phyloP scores from a whole-genome alignment of 2,113 vertebrate genomes.

The Podarcis cretensis region DNA sequence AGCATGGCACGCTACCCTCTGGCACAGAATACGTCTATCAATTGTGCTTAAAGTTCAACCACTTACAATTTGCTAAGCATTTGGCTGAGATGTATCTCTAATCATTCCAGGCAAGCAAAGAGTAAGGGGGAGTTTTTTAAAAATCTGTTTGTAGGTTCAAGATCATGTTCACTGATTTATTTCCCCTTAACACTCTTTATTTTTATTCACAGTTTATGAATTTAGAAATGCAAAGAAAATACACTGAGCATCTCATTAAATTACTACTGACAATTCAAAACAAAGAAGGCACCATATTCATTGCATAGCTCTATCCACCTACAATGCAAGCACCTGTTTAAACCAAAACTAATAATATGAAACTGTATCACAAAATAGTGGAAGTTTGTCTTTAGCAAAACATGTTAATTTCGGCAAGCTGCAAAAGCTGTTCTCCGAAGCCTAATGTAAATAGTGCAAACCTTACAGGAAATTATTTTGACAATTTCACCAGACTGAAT shows the following conservation, averaged over 20 bases:
- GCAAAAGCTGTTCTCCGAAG: not conserved
- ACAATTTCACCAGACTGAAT: not conserved
- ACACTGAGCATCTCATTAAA: not conserved
- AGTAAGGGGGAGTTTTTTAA: too few relatives aligned
- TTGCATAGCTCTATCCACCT: not conserved
- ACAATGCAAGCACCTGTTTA: not conserved
- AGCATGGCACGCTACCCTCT: not conserved
- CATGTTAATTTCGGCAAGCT: not conserved
- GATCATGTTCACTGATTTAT: not conserved
- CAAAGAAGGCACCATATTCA: not conserved
- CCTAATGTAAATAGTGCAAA: not conserved
- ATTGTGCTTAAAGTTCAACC: conserved; percentile 5
- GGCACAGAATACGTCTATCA: not conserved
- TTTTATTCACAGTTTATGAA: not conserved
- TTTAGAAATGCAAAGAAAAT: not conserved
- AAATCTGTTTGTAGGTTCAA: not conserved
- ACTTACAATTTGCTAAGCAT: not conserved
- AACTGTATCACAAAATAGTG: not conserved
- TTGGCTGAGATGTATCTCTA: not conserved
- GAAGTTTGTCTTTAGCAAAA: not conserved
- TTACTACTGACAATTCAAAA: not conserved
- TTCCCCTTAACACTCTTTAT: not conserved
- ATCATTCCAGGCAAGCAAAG: not conserved
- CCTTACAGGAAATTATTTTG: not conserved
- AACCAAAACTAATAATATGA: not conserved